Evolutionary conservation across 1,140 invertebrate species (phyloP).

Genomic region (Trypoxylus dichotomus): DNA sequence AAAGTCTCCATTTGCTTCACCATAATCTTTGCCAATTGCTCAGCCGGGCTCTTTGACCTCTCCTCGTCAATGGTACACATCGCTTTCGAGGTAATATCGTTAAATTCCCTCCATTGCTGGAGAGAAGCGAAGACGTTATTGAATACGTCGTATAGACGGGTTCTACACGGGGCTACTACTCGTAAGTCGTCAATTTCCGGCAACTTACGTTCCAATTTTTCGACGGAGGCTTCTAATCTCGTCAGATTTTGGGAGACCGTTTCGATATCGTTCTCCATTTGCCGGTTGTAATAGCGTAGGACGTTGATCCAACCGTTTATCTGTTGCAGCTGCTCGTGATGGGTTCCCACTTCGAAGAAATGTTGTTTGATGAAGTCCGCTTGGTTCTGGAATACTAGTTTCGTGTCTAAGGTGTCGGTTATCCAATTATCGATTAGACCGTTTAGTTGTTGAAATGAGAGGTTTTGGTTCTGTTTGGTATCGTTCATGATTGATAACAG

Average conservation of each 20-base stretch:
- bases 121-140: background rate
- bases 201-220: background rate
- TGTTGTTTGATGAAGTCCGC: background rate
- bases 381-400: background rate
- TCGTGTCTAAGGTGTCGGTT: background rate
- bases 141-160: background rate
- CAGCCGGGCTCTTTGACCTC: background rate
- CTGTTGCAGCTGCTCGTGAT: background rate
- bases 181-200: background rate
- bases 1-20: background rate
- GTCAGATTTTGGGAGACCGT: background rate
- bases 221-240: background rate
- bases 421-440: conserved; percentile 20
- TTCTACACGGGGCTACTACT: background rate
- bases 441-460: background rate
- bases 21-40: conserved; percentile 2
- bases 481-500: background rate
- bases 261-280: background rate
- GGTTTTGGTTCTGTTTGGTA: background rate
- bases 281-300: background rate
- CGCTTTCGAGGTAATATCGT: background rate
- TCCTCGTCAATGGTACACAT: background rate
- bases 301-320: conserved; percentile 9
- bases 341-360: background rate
- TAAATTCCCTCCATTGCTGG: background rate